Percentiles rank a stretch among this genome's conserved stretches.
phyloP scores from a whole-genome alignment of 2,797 vertebrate genomes.

The Poecilia gillii region DNA sequence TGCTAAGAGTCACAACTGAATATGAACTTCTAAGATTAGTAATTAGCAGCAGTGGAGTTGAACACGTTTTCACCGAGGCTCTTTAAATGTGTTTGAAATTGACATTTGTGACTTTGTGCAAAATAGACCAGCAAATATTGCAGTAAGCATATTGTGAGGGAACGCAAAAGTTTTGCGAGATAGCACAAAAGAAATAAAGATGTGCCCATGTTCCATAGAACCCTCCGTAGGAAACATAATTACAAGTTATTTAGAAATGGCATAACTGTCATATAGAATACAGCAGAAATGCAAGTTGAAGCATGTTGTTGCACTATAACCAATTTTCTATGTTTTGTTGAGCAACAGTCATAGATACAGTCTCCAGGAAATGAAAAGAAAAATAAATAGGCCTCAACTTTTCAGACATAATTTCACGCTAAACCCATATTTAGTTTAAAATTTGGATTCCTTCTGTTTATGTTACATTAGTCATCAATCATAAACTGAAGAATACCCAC shows the following conservation, averaged over 20 bases:
- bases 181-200: no score
- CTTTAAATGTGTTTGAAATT: no score
- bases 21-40: not conserved
- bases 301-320: not conserved
- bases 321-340: not conserved
- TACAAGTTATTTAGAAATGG: not conserved
- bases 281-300: not conserved
- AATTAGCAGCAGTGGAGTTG: not conserved
- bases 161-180: no score
- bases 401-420: not conserved
- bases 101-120: no score
- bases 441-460: not conserved
- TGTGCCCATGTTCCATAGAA: no score
- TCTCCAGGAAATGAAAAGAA: not conserved
- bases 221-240: not conserved
- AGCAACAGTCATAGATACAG: not conserved
- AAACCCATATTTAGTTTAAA: not conserved
- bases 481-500: no score
- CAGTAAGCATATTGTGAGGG: no score
- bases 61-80: no score
- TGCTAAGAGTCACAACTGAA: not conserved
- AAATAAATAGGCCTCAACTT: not conserved
- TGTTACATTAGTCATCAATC: not conserved
- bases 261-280: not conserved
- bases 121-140: no score